A percentile compares a stretch with the other conserved stretches of the same genome.
Evolutionary conservation across 2,113 vertebrate species (phyloP).

Genomic region (Labeo catla): DNA sequence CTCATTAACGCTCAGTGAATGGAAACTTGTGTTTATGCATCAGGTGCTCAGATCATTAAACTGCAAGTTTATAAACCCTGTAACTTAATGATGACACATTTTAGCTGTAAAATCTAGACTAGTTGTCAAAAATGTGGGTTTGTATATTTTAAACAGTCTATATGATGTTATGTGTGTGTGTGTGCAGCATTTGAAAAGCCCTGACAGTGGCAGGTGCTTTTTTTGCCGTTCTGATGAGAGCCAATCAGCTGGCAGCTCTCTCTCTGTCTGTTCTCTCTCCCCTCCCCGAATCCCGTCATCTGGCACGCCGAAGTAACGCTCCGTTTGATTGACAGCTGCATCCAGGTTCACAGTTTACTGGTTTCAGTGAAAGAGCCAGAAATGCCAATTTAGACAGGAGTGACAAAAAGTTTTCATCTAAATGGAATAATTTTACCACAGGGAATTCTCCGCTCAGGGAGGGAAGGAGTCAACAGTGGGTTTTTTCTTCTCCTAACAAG

Average conservation of each 20-base stretch:
- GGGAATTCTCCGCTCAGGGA: conserved; percentile 87
- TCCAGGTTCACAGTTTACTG: conserved; percentile 94
- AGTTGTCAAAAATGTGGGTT: neutral
- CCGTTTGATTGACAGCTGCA: conserved; percentile 90
- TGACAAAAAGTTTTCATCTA: conserved; percentile 94
- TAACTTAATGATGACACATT: neutral
- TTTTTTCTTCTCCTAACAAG: conserved; percentile 81
- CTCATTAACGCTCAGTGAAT: neutral
- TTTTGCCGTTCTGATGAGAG: conserved; percentile 79
- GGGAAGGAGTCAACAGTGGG: conserved; percentile 76
- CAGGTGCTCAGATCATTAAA: too few species aligned
- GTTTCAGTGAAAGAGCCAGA: conserved; percentile 90
- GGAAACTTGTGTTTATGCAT: neutral
- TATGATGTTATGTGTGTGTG: neutral
- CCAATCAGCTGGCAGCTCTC: conserved; percentile 78
- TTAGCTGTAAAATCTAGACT: neutral
- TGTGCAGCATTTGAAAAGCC: conserved; percentile 64
- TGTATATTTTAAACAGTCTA: neutral
- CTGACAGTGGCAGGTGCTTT: conserved; percentile 80
- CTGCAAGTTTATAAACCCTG: neutral
- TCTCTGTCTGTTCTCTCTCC: conserved; percentile 33
- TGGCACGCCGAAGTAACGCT: conserved; percentile 83
- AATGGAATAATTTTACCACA: conserved; percentile 92
- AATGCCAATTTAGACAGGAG: conserved; percentile 94
- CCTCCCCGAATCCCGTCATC: conserved; percentile 74